Percentiles rank a stretch among this genome's conserved stretches.
phyloP scores from a whole-genome alignment of 2,888 invertebrate genomes.

The Pachycephus smyrnensis region DNA sequence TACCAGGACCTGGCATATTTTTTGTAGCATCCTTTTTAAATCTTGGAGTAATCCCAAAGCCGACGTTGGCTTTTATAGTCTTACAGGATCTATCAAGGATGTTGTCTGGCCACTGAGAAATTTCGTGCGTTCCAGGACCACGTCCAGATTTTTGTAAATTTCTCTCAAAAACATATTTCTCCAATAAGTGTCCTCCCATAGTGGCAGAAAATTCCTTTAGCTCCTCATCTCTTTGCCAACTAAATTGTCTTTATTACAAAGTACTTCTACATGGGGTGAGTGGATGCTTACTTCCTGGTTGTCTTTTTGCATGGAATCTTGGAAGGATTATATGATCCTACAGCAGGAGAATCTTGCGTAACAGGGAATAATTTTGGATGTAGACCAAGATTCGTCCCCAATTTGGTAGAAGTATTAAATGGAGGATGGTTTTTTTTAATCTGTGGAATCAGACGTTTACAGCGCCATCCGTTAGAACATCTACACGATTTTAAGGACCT shows the following conservation, averaged over 20 bases:
- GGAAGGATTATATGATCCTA: constrained; percentile 32
- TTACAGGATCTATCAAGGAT: constrained; percentile 17
- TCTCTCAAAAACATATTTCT: constrained; percentile 5
- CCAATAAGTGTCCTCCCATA: constrained; percentile 19
- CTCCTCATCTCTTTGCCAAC: constrained; percentile 35
- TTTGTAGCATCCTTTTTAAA: constrained; percentile 16
- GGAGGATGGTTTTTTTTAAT: constrained; percentile 28
- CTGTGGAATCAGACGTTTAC: constrained; percentile 26
- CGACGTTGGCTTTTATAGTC: constrained; percentile 15
- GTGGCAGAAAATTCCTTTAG: constrained; percentile 30
- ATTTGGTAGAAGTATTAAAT: constrained; percentile 26
- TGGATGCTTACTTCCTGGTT: background rate
- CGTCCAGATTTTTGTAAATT: constrained; percentile 17
- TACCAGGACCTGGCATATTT: constrained; percentile 33
- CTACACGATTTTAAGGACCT: constrained; percentile 24
- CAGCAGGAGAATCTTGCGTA: constrained; percentile 18
- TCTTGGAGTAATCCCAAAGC: constrained; percentile 32
- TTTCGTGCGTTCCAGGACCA: constrained; percentile 40
- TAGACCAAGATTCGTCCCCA: constrained; percentile 24
- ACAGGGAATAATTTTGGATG: constrained; percentile 29
- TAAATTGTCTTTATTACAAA: constrained; percentile 11
- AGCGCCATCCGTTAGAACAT: constrained; percentile 23
- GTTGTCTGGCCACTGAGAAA: constrained; percentile 38
- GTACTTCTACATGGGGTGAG: background rate
- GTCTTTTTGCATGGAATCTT: constrained; percentile 22